Evolutionary conservation across 2,888 invertebrate genomes (phyloP).

Genomic region (Thereva unica): DNA sequence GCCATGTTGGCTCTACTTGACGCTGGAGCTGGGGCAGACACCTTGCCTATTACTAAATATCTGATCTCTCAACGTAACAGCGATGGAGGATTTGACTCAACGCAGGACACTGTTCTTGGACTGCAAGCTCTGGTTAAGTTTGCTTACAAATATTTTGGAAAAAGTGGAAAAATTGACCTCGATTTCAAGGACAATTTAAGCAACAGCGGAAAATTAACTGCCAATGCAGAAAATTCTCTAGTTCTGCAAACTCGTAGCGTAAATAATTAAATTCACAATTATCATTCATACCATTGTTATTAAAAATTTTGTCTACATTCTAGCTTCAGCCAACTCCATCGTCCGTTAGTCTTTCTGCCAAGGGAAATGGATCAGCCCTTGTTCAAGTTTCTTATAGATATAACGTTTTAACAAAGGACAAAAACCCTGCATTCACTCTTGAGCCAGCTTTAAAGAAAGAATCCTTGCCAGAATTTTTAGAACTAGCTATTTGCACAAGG

Average conservation of each 20-base stretch:
- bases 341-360: conserved; percentile 73
- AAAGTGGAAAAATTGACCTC: conserved; percentile 50
- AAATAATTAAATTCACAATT: conserved; percentile 46
- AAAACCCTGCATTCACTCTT: conserved; percentile 83
- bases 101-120: conserved; percentile 79
- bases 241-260: conserved; percentile 81
- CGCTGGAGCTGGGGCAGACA: conserved; percentile 50
- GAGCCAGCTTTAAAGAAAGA: conserved; percentile 88
- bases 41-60: conserved; percentile 70
- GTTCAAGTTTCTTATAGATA: conserved; percentile 80
- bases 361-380: conserved; percentile 82
- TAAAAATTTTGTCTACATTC: neutral
- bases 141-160: conserved; percentile 59
- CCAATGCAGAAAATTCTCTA: conserved; percentile 77
- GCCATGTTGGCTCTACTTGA: conserved; percentile 73
- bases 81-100: conserved; percentile 74
- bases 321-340: conserved; percentile 58
- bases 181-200: conserved; percentile 46
- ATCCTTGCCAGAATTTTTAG: conserved; percentile 63
- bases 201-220: conserved; percentile 51
- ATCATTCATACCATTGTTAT: neutral
- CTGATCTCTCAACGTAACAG: conserved; percentile 69
- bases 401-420: conserved; percentile 83
- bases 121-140: conserved; percentile 71
- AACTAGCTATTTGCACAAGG: conserved; percentile 83